These are phyloP conservation scores for Heteromurus nitidus DNA, from an alignment of 2,888 invertebrate species.

Conservation along the genomic window DNA sequence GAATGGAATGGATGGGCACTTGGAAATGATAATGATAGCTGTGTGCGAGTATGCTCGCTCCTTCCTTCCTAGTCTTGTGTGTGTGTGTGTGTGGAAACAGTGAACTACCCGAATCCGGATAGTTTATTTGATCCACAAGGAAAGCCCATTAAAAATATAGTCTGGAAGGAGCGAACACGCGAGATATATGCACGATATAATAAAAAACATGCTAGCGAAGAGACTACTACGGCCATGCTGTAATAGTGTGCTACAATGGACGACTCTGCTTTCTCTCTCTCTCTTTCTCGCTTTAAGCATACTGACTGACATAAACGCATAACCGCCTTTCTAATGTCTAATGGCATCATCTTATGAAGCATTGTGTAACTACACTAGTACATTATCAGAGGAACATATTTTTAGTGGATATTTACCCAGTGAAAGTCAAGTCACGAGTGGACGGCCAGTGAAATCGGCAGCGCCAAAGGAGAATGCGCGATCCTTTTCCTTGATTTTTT, in stretches of 20 bases:
- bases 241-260: no score
- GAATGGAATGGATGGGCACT: slow-evolving; percentile 62
- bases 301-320: no score
- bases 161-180: slow-evolving; percentile 9
- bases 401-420: slow-evolving; percentile 49
- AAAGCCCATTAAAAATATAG: slow-evolving; percentile 63
- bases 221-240: no score
- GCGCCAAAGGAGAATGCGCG: slow-evolving; percentile 40
- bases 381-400: slow-evolving; percentile 29
- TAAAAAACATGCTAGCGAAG: no score
- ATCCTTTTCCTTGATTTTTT: slow-evolving; percentile 15
- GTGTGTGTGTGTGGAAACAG: slow-evolving; percentile 28
- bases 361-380: slow-evolving; percentile 37
- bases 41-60: not conserved
- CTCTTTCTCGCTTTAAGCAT: not conserved
- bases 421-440: slow-evolving; percentile 27
- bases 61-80: not conserved
- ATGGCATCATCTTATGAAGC: slow-evolving; percentile 41
- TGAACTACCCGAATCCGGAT: slow-evolving; percentile 61
- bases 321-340: slow-evolving; percentile 18
- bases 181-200: slow-evolving; percentile 25
- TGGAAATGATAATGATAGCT: slow-evolving; percentile 64
- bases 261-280: no score
- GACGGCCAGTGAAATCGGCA: slow-evolving; percentile 39
- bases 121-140: slow-evolving; percentile 61